Percentiles rank a stretch among this genome's conserved stretches.
Conservation (phyloP, 2,888 invertebrate species). For the Xanthorhoe spadicearia region DNA sequence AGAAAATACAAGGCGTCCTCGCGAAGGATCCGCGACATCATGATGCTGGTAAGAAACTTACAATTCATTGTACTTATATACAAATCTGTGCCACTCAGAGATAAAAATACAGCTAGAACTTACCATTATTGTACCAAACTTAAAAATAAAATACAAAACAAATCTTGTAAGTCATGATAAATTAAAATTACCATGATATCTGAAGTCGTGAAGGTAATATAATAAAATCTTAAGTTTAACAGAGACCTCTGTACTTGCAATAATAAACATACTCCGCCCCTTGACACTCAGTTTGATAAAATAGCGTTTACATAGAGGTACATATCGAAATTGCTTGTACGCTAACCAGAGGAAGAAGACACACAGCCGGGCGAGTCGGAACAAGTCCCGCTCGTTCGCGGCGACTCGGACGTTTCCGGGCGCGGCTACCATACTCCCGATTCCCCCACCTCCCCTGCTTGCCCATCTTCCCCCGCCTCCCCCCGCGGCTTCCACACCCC, state of each 20-base stretch:
- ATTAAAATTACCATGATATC: no score
- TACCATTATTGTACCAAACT: no score
- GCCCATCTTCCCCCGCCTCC: constrained; percentile 62
- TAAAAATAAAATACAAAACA: no score
- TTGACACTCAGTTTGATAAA: no score
- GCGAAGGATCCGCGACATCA: constrained; percentile 90
- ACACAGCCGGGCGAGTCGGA: constrained; percentile 69
- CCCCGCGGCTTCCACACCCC: constrained; percentile 92
- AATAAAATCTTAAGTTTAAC: no score
- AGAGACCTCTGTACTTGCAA: no score
- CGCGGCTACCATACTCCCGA: constrained; percentile 84
- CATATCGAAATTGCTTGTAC: constrained; percentile 34
- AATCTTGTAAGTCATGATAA: no score
- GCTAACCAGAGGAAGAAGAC: constrained; percentile 68
- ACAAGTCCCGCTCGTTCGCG: constrained; percentile 78
- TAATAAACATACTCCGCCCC: no score
- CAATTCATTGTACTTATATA: not conserved
- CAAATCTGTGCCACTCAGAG: not conserved
- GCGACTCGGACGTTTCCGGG: constrained; percentile 83
- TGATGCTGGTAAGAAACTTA: constrained; percentile 88
- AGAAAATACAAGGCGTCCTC: constrained; percentile 90
- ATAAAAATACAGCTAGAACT: no score
- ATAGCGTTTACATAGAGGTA: not conserved
- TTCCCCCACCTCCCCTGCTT: constrained; percentile 62
- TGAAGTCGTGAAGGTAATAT: no score